phyloP scores from a whole-genome alignment of 2,888 invertebrate species.

The Amiota mariae region DNA sequence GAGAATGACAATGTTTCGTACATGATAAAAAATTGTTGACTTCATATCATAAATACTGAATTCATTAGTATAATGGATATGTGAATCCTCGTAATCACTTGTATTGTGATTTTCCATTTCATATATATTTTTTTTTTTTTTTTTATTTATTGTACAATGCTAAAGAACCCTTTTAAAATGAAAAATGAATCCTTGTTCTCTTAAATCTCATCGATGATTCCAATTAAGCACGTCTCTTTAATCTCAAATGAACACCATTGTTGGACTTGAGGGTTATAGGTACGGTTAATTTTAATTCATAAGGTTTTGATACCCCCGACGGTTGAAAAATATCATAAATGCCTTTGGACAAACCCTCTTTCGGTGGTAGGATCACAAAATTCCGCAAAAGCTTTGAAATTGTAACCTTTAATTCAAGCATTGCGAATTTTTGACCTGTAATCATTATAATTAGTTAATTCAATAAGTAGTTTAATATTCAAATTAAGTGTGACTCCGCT shows the following conservation, averaged over 20 bases:
- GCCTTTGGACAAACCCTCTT: slow-evolving; percentile 70
- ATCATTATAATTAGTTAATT: background rate
- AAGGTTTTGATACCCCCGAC: slow-evolving; percentile 37
- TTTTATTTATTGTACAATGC: background rate
- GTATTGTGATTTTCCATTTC: background rate
- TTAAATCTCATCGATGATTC: background rate
- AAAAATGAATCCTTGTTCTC: no score
- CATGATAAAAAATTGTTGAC: no score
- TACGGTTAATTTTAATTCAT: slow-evolving; percentile 43
- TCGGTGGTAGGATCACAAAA: slow-evolving; percentile 71
- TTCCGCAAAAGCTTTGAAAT: slow-evolving; percentile 75
- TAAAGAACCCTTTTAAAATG: no score
- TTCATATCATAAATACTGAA: no score
- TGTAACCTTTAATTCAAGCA: slow-evolving; percentile 76
- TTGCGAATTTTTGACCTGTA: slow-evolving; percentile 74
- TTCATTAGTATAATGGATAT: no score
- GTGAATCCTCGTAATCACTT: background rate
- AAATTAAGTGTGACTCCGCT: background rate
- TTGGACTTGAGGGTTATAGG: slow-evolving; percentile 49
- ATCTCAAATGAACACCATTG: slow-evolving; percentile 44
- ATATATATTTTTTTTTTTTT: background rate
- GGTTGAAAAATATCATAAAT: slow-evolving; percentile 53
- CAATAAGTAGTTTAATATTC: background rate
- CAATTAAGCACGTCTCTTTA: slow-evolving; percentile 36
- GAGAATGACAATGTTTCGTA: no score